Conservation (phyloP, 2,113 vertebrate genomes). For the Maccullochella peelii region DNA sequence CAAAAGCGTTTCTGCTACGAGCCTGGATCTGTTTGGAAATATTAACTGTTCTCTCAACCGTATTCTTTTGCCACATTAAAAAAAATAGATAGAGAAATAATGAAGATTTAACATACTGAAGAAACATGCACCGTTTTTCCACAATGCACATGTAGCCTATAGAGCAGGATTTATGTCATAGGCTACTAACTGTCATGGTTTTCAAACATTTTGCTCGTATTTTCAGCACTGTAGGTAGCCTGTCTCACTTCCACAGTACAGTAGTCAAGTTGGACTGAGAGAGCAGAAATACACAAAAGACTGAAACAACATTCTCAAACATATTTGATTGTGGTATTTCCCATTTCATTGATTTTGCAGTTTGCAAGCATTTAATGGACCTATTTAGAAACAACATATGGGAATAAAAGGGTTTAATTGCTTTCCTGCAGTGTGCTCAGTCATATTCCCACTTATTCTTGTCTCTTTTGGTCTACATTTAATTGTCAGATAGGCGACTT, state of each 20-base stretch:
- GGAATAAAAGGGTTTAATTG: not conserved
- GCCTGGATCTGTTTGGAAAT: not conserved
- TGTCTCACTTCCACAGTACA: conserved; percentile 9
- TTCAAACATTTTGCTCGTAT: not conserved
- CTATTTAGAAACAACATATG: not conserved
- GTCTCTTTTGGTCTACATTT: not conserved
- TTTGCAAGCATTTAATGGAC: not conserved
- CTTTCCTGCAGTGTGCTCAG: not conserved
- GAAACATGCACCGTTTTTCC: not conserved
- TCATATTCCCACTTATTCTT: not conserved
- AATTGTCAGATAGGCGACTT: conserved; percentile 11
- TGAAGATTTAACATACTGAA: not conserved
- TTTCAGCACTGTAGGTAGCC: not conserved
- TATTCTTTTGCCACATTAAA: not conserved
- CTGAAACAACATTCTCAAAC: not conserved
- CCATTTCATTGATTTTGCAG: not conserved
- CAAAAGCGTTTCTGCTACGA: not conserved
- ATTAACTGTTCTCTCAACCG: not conserved
- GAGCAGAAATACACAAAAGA: conserved; percentile 1
- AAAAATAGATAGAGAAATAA: not conserved
- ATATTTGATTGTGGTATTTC: not conserved
- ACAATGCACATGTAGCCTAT: not conserved
- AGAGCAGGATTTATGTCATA: not conserved
- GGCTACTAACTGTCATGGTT: not conserved
- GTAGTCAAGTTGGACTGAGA: not conserved